phyloP scores from a whole-genome alignment of 2,797 vertebrate species.

The Spondyliosoma cantharus region DNA sequence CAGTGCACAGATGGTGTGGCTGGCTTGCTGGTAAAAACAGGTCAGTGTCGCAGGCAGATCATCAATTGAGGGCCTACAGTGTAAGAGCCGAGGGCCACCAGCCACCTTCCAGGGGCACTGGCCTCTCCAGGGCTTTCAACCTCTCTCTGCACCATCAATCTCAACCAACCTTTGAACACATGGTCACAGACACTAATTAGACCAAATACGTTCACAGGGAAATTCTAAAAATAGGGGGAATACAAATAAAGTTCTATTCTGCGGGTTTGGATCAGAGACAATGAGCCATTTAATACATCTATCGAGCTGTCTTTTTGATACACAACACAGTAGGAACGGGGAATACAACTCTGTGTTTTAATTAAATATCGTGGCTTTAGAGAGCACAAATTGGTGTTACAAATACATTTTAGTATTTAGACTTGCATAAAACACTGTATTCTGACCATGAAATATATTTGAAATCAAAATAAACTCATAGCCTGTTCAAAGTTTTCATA shows the following conservation, averaged over 20 bases:
- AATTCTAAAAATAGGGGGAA: conserved; percentile 70
- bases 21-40: conserved; percentile 66
- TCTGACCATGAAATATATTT: not conserved
- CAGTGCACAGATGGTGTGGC: conserved; percentile 36
- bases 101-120: conserved; percentile 43
- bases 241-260: not conserved
- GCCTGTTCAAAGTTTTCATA: not conserved
- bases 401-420: conserved; percentile 4
- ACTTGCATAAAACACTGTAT: not conserved
- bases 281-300: conserved; percentile 50
- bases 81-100: conserved; percentile 43
- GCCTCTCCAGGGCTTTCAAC: conserved; percentile 53
- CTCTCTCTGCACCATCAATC: conserved; percentile 78
- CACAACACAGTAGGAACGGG: conserved; percentile 27
- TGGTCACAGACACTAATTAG: conserved; percentile 74
- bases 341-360: conserved; percentile 35
- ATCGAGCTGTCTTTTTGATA: conserved; percentile 41
- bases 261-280: conserved; percentile 31
- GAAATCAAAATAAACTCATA: conserved; percentile 8
- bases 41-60: conserved; percentile 69
- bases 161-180: conserved; percentile 69
- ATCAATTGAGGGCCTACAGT: conserved; percentile 70
- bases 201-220: conserved; percentile 57
- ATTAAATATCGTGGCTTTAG: conserved; percentile 53
- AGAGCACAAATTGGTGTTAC: conserved; percentile 24